Conservation (phyloP, 2,797 vertebrate species). For the Cercopithecus hamlyni region DNA sequence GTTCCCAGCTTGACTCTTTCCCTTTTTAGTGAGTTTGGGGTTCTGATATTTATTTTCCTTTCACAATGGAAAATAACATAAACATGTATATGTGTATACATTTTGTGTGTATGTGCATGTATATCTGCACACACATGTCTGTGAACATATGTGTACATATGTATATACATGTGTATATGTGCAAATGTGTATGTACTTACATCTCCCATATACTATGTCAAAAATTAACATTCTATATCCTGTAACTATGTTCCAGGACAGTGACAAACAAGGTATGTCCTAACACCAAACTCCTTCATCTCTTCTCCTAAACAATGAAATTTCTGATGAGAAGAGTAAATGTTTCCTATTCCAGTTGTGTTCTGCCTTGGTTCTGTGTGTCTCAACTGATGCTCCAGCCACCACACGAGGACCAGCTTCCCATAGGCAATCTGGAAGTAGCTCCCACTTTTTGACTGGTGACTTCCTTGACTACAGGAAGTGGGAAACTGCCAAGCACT, state of each 20-base stretch:
- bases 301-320: neutral
- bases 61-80: neutral
- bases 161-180: neutral
- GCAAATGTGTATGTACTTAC: neutral
- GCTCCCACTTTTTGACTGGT: neutral
- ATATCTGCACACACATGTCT: accelerated
- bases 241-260: neutral
- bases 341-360: neutral
- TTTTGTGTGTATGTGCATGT: neutral
- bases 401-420: neutral
- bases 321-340: neutral
- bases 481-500: neutral
- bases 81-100: neutral
- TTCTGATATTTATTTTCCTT: neutral
- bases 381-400: neutral
- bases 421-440: neutral
- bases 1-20: neutral
- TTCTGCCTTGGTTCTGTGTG: neutral
- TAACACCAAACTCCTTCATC: neutral
- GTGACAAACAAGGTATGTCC: neutral
- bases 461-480: neutral
- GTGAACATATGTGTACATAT: neutral
- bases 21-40: neutral
- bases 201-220: neutral
- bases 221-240: neutral